Conservation (phyloP, 2,888 invertebrate genomes). For the Crocallis elinguaria region DNA sequence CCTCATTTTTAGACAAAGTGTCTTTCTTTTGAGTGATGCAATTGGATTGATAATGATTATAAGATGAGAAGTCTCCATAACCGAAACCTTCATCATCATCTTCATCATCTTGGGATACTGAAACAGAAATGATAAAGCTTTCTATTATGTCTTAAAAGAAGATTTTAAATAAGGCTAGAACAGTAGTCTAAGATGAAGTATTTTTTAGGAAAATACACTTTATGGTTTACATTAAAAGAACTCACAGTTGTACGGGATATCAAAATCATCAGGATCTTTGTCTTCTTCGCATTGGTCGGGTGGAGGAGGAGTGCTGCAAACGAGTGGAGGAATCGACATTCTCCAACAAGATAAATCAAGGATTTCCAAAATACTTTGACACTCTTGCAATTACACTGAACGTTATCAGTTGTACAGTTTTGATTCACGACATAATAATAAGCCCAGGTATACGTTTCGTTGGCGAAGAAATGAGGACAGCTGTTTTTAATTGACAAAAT, state of each 20-base stretch:
- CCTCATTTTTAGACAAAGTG: slow-evolving; percentile 9
- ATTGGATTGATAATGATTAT: slow-evolving; percentile 53
- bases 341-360: slow-evolving; percentile 48
- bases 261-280: slow-evolving; percentile 82
- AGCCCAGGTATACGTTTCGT: slow-evolving; percentile 7
- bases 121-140: slow-evolving; percentile 31
- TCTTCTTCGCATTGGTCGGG: slow-evolving; percentile 87
- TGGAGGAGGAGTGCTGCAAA: slow-evolving; percentile 88
- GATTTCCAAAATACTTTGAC: slow-evolving; percentile 41
- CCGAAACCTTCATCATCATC: slow-evolving; percentile 64
- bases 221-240: too few species aligned
- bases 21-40: slow-evolving; percentile 26
- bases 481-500: slow-evolving; percentile 76
- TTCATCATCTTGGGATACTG: slow-evolving; percentile 78
- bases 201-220: too few species aligned
- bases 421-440: slow-evolving; percentile 30
- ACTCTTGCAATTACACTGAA: slow-evolving; percentile 23
- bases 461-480: slow-evolving; percentile 59
- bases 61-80: slow-evolving; percentile 66
- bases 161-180: too few species aligned
- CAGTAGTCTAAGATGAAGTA: too few species aligned
- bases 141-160: too few species aligned
- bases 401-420: slow-evolving; percentile 21
- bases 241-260: slow-evolving; percentile 76
- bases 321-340: slow-evolving; percentile 88